phyloP scores from a whole-genome alignment of 2,113 vertebrate species.

The Dromas ardeola region DNA sequence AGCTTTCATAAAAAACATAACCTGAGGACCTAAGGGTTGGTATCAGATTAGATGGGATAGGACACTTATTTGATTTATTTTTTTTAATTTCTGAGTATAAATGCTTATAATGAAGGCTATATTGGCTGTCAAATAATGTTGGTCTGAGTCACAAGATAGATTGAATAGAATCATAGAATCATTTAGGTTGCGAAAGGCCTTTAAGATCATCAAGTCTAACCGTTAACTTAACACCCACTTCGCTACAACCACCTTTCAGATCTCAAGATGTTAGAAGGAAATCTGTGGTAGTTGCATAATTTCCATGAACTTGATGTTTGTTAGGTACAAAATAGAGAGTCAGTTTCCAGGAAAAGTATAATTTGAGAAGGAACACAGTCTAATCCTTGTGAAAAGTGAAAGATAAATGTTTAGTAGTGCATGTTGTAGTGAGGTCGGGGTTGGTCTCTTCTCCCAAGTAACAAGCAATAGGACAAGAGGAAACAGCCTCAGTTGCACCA shows the following conservation, averaged over 20 bases:
- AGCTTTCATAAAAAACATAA: constrained; percentile 27
- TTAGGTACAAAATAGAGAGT: background rate
- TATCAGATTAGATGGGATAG: constrained; percentile 17
- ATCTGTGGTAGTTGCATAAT: background rate
- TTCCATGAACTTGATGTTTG: background rate
- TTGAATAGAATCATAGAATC: background rate
- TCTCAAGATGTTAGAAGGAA: background rate
- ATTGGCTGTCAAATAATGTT: background rate
- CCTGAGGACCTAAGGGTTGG: background rate
- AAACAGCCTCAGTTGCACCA: background rate
- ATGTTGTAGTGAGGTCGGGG: background rate
- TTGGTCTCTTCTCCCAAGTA: background rate
- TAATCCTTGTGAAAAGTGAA: background rate
- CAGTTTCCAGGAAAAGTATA: background rate
- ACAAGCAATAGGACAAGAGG: background rate
- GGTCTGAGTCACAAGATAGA: background rate
- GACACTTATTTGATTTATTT: background rate
- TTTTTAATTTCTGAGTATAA: background rate
- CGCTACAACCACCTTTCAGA: background rate
- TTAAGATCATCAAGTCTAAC: background rate
- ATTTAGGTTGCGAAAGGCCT: background rate
- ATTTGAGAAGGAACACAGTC: background rate
- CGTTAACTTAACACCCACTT: fast-evolving
- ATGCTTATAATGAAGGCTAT: background rate
- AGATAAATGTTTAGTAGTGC: background rate